phyloP scores from a whole-genome alignment of 1,140 invertebrate species.

The Acyrthosiphon pisum region DNA sequence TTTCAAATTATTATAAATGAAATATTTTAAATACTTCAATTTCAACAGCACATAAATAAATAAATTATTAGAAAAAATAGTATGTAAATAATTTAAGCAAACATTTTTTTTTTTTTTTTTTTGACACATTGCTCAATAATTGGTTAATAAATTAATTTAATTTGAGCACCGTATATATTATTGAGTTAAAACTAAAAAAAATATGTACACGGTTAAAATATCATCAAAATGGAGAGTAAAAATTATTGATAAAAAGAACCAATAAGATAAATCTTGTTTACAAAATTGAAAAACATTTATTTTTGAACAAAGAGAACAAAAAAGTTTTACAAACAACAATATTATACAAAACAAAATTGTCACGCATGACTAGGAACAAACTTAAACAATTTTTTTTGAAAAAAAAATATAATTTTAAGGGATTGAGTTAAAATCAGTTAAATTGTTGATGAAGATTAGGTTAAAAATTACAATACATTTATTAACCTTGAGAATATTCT shows the following conservation, averaged over 20 bases:
- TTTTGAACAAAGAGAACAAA: conserved; percentile 51
- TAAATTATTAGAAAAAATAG: conserved; percentile 1
- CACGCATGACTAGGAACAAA: conserved; percentile 56
- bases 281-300: conserved; percentile 56
- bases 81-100: too few species aligned
- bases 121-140: neutral
- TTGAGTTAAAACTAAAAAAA: neutral
- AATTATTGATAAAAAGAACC: neutral
- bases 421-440: neutral
- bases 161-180: conserved; percentile 28
- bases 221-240: neutral
- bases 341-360: conserved; percentile 52
- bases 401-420: neutral
- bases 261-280: conserved; percentile 26
- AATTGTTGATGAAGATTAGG: neutral
- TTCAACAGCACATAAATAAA: neutral
- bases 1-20: neutral
- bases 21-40: neutral
- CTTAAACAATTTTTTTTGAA: conserved; percentile 34
- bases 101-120: neutral
- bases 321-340: conserved; percentile 53
- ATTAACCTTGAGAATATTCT: conserved; percentile 13
- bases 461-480: conserved; percentile 4
- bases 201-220: neutral
- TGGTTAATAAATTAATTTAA: neutral